Evolutionary conservation across 2,113 vertebrate species (phyloP).

Genomic region (Actinemys pallida): DNA sequence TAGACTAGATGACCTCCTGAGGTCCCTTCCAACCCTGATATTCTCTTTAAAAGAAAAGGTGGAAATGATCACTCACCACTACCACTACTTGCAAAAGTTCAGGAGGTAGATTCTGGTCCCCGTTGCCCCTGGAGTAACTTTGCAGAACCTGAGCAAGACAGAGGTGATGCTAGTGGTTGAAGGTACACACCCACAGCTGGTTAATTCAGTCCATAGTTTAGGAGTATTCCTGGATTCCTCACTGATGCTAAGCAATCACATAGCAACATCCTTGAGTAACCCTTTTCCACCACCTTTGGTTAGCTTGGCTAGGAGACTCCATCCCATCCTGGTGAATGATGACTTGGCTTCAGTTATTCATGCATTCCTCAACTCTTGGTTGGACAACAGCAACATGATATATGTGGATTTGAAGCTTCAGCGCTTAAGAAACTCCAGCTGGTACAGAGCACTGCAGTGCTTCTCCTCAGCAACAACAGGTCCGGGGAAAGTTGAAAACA

Average conservation of each 20-base stretch:
- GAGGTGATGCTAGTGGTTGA: background rate
- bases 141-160: background rate
- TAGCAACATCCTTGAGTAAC: background rate
- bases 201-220: no score
- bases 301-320: background rate
- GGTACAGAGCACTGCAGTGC: background rate
- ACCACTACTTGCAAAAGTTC: background rate
- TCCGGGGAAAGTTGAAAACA: background rate
- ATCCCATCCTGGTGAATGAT: background rate
- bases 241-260: background rate
- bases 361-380: background rate
- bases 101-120: background rate
- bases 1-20: no score
- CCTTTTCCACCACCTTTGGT: background rate
- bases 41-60: no score
- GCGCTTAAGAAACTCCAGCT: background rate
- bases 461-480: accelerated
- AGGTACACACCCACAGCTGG: background rate
- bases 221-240: background rate
- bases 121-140: background rate
- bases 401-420: accelerated
- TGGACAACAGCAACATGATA: background rate
- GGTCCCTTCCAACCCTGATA: no score
- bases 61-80: background rate
- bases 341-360: background rate